These are phyloP conservation scores for Meandrina meandrites DNA, from an alignment of 92 coral and sea anemone genomes.

Conservation along the genomic window DNA sequence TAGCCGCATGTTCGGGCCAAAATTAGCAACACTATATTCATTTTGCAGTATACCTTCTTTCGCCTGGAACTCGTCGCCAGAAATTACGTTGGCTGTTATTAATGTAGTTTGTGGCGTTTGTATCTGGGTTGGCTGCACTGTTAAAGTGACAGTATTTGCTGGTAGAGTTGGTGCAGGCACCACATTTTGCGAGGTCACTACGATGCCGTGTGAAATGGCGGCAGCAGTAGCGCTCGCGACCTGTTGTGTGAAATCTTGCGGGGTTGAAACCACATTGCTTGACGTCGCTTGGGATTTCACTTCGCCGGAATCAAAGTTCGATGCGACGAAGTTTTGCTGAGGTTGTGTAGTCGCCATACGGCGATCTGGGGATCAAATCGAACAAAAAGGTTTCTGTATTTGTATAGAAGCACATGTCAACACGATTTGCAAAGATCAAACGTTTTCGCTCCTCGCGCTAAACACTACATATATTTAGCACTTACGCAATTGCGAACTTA, in stretches of 20 bases:
- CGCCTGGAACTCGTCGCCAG: slow-evolving; percentile 80
- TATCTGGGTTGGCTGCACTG: slow-evolving; percentile 77
- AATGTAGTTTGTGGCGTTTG: slow-evolving; percentile 71
- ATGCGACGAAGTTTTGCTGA: slow-evolving; percentile 73
- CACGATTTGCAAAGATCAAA: slow-evolving; percentile 14
- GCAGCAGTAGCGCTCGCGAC: slow-evolving; percentile 41
- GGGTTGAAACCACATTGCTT: slow-evolving; percentile 72
- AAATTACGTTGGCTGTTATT: slow-evolving; percentile 80
- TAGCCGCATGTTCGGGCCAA: neutral
- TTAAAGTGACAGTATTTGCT: slow-evolving; percentile 68
- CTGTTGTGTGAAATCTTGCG: slow-evolving; percentile 75
- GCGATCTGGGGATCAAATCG: slow-evolving; percentile 68
- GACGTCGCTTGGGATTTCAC: slow-evolving; percentile 68
- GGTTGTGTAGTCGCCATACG: slow-evolving; percentile 88
- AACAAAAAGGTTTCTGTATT: slow-evolving; percentile 43
- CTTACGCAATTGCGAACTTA: slow-evolving; percentile 14
- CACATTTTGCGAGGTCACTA: slow-evolving; percentile 60
- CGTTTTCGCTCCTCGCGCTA: neutral
- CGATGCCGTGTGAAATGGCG: slow-evolving; percentile 65
- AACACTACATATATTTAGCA: slow-evolving; percentile 23
- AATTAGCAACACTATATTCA: neutral
- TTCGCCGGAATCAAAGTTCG: slow-evolving; percentile 58
- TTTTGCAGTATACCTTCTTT: slow-evolving; percentile 77
- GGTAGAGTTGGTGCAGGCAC: slow-evolving; percentile 50
- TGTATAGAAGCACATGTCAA: slow-evolving; percentile 54